Conservation (phyloP, 2,113 vertebrate genomes). For the Saguinus imperator region DNA sequence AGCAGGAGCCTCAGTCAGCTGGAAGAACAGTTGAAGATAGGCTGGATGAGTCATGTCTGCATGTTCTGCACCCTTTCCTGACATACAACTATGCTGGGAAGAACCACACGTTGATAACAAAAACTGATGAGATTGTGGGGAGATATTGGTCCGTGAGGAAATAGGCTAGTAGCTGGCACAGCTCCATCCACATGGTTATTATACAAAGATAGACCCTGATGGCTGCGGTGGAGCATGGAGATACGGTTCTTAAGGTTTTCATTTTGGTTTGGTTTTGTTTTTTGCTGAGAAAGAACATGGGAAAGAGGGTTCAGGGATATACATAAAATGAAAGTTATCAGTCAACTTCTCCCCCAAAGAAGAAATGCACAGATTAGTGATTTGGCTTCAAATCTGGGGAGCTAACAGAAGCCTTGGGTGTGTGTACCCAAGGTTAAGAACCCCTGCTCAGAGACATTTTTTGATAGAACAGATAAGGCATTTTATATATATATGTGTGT, state of each 20-base stretch:
- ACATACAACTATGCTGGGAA: background rate
- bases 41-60: background rate
- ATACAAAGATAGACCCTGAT: background rate
- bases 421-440: background rate
- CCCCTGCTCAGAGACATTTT: background rate
- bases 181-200: background rate
- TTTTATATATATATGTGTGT: background rate
- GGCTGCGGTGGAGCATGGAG: background rate
- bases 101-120: background rate
- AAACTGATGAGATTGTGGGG: background rate
- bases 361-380: background rate
- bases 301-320: background rate
- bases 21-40: background rate
- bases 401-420: rapidly evolving
- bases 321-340: background rate
- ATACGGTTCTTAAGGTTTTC: background rate
- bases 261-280: background rate
- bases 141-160: no score
- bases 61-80: background rate
- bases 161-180: background rate
- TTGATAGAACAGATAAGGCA: background rate
- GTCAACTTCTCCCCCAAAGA: background rate
- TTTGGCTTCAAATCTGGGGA: background rate
- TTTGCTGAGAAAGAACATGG: background rate
- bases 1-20: no score